Base-by-base conservation (phyloP, 2,888 invertebrate species). In the Xestia ashworthii region DNA sequence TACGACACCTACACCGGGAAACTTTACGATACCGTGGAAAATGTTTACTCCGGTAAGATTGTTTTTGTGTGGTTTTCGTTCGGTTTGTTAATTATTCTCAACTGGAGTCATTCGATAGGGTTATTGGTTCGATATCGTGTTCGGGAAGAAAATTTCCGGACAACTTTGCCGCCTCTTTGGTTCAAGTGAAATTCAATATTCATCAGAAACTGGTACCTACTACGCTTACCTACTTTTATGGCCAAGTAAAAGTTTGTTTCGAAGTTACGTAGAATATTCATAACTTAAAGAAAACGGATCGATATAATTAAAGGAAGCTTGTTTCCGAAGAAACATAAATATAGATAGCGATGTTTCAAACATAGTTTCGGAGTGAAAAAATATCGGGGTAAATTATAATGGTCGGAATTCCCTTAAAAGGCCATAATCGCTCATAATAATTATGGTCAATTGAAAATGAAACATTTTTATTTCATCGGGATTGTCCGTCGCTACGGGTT, bases 1-100 rank as follows among this genome's bases (percentile, higher is more conserved):
- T 99, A 98, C 95, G 98, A 98, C 72, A 97, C 98, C 0, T 95
- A 97, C 83, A 97, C 97, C 66, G 98, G 98, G 25, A 91, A 97
- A 82, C 95, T 98, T 79, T 98, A 98, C 89, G 97, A 97, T 86
- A 97, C 97, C 44, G 97, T 98, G 71, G 97, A 98, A 79, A 97
- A 98, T 92, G 94, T 98, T 71, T 98, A 97, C 86, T 89, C 95
- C 85, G 97, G 98, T 98, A 84, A 88, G 87, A 84, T 60, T 46
- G 55, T 48, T 76, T 71, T 48, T 66, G 38, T 44, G 16, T 2
- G 32, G 32, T 32, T 32, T 62, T 6, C 44, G n/a, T 9, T 3
- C 19, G 22, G 60, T 50, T 74, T n/a, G 16, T 11, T 5, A 32
- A 14, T n/a, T 50, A 9, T 46, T 46, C 22, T 70, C 12, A n/a